These are phyloP conservation scores for Rhagophthalmus giganteus DNA, from an alignment of 2,888 invertebrate genomes.

Conservation along the genomic window DNA sequence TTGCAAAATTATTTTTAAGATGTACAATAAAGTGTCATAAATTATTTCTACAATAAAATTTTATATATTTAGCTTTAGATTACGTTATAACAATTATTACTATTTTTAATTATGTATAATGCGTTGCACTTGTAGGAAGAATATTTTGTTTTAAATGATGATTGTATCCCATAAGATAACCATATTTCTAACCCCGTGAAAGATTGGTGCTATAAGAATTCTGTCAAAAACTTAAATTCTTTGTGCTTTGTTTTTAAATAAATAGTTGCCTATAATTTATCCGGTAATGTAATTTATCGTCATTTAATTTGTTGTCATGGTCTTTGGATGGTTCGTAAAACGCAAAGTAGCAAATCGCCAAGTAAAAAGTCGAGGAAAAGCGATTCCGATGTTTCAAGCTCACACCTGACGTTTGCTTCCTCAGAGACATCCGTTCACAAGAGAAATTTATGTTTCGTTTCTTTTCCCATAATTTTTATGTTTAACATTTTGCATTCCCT, in stretches of 20 bases:
- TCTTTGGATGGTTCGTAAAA: conserved; percentile 67
- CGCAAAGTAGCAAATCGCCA: conserved; percentile 64
- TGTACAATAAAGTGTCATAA: no score
- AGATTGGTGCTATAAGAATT: background rate
- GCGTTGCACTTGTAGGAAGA: no score
- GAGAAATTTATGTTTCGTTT: conserved; percentile 84
- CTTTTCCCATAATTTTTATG: conserved; percentile 83
- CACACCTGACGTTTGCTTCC: conserved; percentile 62
- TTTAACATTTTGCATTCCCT: conserved; percentile 82
- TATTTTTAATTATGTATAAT: no score
- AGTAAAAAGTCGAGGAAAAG: conserved; percentile 66
- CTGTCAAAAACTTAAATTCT: background rate
- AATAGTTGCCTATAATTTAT: conserved; percentile 1
- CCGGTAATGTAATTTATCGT: conserved; percentile 11
- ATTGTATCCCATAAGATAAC: background rate
- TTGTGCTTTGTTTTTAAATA: conserved; percentile 3
- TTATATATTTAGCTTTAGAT: no score
- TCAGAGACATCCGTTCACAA: conserved; percentile 80
- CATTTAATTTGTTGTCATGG: conserved; percentile 36
- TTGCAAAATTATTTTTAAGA: no score
- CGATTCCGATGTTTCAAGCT: conserved; percentile 63
- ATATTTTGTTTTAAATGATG: no score
- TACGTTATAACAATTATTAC: no score
- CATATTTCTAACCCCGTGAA: no score
- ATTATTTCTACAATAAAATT: no score